These are phyloP conservation scores for Bombyx mandarina DNA, from an alignment of 1,140 invertebrate species.

Conservation along the genomic window DNA sequence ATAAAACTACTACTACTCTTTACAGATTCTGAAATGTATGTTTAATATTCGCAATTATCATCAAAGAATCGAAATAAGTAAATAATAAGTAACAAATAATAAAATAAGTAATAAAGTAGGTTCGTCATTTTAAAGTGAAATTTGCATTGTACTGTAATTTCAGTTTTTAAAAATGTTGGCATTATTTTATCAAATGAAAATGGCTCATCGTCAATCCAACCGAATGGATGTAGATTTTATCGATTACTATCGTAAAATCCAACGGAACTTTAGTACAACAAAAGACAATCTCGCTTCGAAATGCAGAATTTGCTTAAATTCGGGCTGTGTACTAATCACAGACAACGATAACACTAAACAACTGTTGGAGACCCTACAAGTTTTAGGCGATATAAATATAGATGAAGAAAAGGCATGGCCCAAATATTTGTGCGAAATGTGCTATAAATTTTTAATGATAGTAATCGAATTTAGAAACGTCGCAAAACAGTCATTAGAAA, in stretches of 20 bases:
- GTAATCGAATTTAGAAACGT: slow-evolving; percentile 36
- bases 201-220: neutral
- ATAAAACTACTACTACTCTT: no score
- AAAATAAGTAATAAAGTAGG: neutral
- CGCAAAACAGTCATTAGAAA: slow-evolving; percentile 25
- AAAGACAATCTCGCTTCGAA: slow-evolving; percentile 1
- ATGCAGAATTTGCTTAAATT: slow-evolving; percentile 4
- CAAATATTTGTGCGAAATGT: slow-evolving; percentile 32
- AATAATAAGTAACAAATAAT: slow-evolving; percentile 3
- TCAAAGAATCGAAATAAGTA: neutral
- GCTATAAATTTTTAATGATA: slow-evolving; percentile 32
- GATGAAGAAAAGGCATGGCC: slow-evolving; percentile 30
- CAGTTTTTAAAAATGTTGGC: neutral
- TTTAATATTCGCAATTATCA: no score
- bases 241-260: neutral
- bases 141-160: neutral
- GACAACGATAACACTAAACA: neutral
- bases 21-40: no score
- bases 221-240: neutral
- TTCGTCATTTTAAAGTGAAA: slow-evolving; percentile 1
- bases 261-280: neutral
- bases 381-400: slow-evolving; percentile 26
- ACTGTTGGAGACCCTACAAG: slow-evolving; percentile 12
- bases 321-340: no score
- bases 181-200: slow-evolving; percentile 6